Percentiles rank a stretch among this genome's conserved stretches.
These are phyloP conservation scores for Aeoliscus strigatus DNA, from an alignment of 2,797 vertebrate species.

Conservation along the genomic window DNA sequence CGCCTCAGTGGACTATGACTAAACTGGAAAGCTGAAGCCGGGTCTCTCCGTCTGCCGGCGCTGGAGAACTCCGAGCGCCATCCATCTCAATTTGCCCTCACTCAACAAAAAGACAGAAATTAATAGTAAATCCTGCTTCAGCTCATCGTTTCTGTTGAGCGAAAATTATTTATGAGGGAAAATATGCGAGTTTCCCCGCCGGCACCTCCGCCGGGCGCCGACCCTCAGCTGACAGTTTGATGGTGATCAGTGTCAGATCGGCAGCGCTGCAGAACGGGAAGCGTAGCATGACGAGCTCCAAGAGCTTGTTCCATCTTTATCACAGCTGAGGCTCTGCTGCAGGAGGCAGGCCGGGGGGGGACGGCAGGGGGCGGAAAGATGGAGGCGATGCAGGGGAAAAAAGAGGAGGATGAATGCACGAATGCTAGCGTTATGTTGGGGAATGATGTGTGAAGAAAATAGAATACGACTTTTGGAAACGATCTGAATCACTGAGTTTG, in stretches of 20 bases:
- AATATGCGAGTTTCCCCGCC: constrained; percentile 34
- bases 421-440: constrained; percentile 13
- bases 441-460: too few relatives aligned
- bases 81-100: constrained; percentile 61
- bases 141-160: constrained; percentile 54
- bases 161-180: constrained; percentile 68
- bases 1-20: constrained; percentile 25
- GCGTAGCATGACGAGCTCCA: constrained; percentile 61
- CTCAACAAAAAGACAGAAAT: constrained; percentile 52
- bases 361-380: constrained; percentile 22
- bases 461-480: too few relatives aligned
- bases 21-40: constrained; percentile 11
- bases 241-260: constrained; percentile 72
- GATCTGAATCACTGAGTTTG: too few relatives aligned
- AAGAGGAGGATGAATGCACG: constrained; percentile 1
- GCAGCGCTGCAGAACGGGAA: constrained; percentile 66
- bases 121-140: constrained; percentile 59
- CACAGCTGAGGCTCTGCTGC: constrained; percentile 59
- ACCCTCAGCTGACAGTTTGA: constrained; percentile 67
- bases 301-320: constrained; percentile 72
- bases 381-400: constrained; percentile 9
- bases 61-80: constrained; percentile 37
- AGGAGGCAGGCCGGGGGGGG: constrained; percentile 26
- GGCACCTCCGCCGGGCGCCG: constrained; percentile 16
- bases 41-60: constrained; percentile 14